phyloP scores from a whole-genome alignment of 2,888 invertebrate species.

The Timema cristinae region DNA sequence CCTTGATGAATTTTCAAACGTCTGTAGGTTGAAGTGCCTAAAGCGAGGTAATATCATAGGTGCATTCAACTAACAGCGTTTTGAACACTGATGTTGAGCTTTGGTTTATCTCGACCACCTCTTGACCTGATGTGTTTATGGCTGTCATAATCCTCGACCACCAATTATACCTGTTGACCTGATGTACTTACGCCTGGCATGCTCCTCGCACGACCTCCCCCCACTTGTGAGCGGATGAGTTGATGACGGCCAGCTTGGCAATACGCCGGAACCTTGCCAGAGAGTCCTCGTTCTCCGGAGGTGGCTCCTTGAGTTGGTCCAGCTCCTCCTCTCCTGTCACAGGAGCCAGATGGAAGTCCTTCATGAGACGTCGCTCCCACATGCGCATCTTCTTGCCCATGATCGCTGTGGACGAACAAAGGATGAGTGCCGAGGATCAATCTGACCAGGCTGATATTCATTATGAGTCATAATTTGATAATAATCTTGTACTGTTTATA shows the following conservation, averaged over 20 bases:
- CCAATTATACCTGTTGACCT: too few relatives aligned
- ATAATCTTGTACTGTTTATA: too few relatives aligned
- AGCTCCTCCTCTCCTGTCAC: constrained; percentile 59
- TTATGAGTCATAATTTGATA: too few relatives aligned
- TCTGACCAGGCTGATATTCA: too few relatives aligned
- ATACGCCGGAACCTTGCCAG: constrained; percentile 67
- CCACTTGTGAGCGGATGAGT: constrained; percentile 70
- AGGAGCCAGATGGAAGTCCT: constrained; percentile 81
- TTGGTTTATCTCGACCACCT: too few relatives aligned
- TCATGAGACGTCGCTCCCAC: constrained; percentile 85
- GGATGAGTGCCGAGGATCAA: too few relatives aligned
- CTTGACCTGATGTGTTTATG: neutral
- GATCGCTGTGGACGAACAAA: constrained; percentile 50
- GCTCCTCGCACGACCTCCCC: constrained; percentile 61
- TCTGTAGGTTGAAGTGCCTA: too few relatives aligned
- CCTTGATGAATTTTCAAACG: too few relatives aligned
- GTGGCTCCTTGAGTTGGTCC: constrained; percentile 40
- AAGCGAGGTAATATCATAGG: too few relatives aligned
- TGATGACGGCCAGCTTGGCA: constrained; percentile 67
- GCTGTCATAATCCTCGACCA: constrained; percentile 55
- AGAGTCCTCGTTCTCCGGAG: constrained; percentile 55
- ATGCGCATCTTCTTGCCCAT: constrained; percentile 72
- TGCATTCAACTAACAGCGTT: too few relatives aligned
- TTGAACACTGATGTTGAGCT: too few relatives aligned
- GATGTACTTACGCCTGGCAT: constrained; percentile 44